Base-by-base conservation (phyloP, 2,113 vertebrate species). In the Climacteris rufus region DNA sequence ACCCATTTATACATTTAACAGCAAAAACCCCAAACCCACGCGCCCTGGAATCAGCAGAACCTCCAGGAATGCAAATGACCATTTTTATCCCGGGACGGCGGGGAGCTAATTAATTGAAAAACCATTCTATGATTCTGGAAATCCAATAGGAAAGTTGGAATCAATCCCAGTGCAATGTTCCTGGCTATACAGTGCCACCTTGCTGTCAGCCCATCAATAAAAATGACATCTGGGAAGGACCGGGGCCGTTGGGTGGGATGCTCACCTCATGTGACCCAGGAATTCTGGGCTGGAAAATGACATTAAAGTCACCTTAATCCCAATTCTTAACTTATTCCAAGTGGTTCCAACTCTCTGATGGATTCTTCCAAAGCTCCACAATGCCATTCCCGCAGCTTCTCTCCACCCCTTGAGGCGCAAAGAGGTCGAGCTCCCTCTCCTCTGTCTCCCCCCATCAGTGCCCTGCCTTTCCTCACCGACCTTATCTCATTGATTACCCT, bases 121-220 rank as follows among this genome's bases (percentile, higher is more conserved):
- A 13, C 30, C 47, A 13, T 23, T 49, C 54, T 13, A 15, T 2
- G 61, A n/a, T 8, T 10, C 47, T 6, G 2, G 10, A 37, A 31
- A 11, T 54, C 39, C 68, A 50, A 42, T 2, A 3, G 87, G 33
- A 37, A 50, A 80, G 56, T 8, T 57, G 79, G 86, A 83, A 70
- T 83, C 4, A 52, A 72, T 83, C 52, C 54, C 3, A 1, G 33
- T 1, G 28, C 0, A 18, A 19, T 12, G 95, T 94, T 96, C 83
- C 94, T 92, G 90, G 96, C 89, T 86, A 3, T 79, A 80, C 13
- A 96, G 96, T 96, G 97, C 96, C 97, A 96, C 96, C 96, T 96
- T 96, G 95, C 96, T 97, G 96, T 82, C 86, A 95, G n/a, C 31
- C 68, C 83, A 82, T 88, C 92, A 47, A 11, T 4, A 76, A 44